Conservation (phyloP, 2,888 invertebrate genomes). For the Ectemnius continuus region DNA sequence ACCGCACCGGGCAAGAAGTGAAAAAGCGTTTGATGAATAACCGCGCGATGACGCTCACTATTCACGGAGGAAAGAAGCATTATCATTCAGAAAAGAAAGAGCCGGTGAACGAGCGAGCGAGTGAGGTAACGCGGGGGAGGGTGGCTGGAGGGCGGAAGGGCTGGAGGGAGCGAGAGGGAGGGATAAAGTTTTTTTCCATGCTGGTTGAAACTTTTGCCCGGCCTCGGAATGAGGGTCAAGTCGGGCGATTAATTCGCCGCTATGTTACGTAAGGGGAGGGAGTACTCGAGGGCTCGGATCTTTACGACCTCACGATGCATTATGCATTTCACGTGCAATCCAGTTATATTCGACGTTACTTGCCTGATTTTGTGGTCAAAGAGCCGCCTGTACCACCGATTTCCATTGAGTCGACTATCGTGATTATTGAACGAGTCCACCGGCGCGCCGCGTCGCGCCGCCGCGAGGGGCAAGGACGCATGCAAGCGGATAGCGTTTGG, state of each 20-base stretch:
- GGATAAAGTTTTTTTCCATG: constrained; percentile 19
- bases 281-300: neutral
- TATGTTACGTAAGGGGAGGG: constrained; percentile 17
- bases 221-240: constrained; percentile 2
- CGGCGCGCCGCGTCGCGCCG: too few species aligned
- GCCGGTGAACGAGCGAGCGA: too few species aligned
- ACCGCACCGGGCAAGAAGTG: neutral
- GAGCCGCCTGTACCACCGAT: neutral
- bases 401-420: too few species aligned
- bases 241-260: constrained; percentile 38
- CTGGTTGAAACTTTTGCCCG: constrained; percentile 13
- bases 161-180: neutral
- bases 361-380: neutral
- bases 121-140: too few species aligned
- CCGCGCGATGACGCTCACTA: constrained; percentile 47
- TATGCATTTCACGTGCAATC: neutral
- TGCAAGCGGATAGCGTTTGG: constrained; percentile 9
- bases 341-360: neutral
- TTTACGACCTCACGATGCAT: neutral
- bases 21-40: constrained; percentile 49
- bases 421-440: neutral
- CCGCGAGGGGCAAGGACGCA: neutral
- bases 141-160: too few species aligned
- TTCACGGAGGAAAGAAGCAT: constrained; percentile 38
- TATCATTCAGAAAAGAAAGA: constrained; percentile 27